These are phyloP conservation scores for Corythaeola cristata DNA, from an alignment of 2,113 vertebrate species.

Conservation along the genomic window DNA sequence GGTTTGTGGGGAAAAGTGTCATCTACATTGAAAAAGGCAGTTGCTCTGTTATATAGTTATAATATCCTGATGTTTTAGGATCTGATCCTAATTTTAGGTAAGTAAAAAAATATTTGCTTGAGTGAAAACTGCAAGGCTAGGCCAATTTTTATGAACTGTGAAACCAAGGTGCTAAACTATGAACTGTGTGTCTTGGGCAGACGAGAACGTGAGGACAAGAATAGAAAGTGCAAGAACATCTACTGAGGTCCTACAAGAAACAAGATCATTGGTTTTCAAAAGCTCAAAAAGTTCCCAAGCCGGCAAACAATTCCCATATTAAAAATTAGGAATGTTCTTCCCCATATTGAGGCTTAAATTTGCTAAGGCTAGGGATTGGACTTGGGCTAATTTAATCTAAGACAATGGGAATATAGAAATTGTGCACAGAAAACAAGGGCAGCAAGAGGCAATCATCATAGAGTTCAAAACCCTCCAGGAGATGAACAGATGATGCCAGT, in stretches of 20 bases:
- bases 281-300: neutral
- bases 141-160: neutral
- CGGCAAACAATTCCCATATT: neutral
- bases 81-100: neutral
- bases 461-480: slow-evolving; percentile 31
- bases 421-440: slow-evolving; percentile 2
- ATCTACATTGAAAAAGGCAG: neutral
- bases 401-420: slow-evolving; percentile 8
- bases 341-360: neutral
- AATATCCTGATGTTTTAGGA: neutral
- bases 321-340: neutral
- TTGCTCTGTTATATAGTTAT: neutral
- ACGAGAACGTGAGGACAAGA: neutral
- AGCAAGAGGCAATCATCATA: slow-evolving; percentile 20
- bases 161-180: slow-evolving; percentile 41
- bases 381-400: slow-evolving; percentile 11
- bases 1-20: neutral
- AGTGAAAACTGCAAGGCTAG: neutral
- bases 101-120: neutral
- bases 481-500: slow-evolving; percentile 16
- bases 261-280: neutral
- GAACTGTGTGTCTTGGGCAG: neutral
- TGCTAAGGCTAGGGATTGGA: neutral
- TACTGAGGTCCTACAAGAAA: neutral
- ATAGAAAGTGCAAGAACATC: neutral